These are phyloP conservation scores for Mergus octosetaceus DNA, from an alignment of 2,797 vertebrate species.

Conservation along the genomic window DNA sequence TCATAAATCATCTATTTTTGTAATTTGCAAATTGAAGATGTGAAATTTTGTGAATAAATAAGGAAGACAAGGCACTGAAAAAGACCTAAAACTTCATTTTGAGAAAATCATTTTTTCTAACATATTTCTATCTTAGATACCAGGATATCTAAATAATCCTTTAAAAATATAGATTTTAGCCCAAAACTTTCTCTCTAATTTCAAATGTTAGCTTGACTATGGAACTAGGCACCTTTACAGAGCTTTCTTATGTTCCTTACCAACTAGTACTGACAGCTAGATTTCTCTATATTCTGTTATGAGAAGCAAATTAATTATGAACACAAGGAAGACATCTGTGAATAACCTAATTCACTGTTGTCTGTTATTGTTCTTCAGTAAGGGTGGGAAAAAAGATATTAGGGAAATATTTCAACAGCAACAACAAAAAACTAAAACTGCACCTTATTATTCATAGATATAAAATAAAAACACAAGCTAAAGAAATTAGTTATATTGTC, in stretches of 20 bases:
- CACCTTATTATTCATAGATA: background rate
- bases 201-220: background rate
- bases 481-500: background rate
- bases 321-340: background rate
- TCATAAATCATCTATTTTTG: background rate
- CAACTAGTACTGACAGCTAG: background rate
- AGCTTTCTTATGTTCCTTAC: background rate
- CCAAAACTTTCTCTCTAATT: background rate
- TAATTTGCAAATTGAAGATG: background rate
- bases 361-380: background rate
- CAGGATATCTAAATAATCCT: background rate
- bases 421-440: background rate
- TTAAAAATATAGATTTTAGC: background rate
- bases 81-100: background rate
- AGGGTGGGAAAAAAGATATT: background rate
- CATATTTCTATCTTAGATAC: background rate
- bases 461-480: background rate
- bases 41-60: background rate
- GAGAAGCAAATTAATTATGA: background rate
- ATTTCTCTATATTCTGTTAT: background rate
- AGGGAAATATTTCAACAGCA: background rate
- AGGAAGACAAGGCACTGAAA: background rate
- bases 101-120: background rate
- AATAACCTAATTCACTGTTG: background rate
- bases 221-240: background rate